Conservation (phyloP, 2,888 invertebrate genomes). For the Frankliniella fusca region DNA sequence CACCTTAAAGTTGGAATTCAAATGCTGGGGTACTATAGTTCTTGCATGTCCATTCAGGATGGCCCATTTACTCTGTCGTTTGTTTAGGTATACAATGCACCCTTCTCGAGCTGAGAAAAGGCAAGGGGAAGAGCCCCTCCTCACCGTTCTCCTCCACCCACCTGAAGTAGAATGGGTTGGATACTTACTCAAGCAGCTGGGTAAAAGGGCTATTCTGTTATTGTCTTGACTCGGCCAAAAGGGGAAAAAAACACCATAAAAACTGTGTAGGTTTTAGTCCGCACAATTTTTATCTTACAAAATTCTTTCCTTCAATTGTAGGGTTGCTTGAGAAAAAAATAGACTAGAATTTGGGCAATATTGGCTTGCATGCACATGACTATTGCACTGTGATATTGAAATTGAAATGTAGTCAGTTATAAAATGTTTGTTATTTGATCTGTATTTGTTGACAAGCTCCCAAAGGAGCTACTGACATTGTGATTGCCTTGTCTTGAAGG, state of each 20-base stretch:
- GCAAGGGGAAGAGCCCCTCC: no score
- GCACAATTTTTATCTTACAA: background rate
- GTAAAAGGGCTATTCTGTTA: background rate
- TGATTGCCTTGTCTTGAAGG: background rate
- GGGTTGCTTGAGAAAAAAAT: background rate
- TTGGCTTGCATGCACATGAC: background rate
- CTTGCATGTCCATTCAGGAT: no score
- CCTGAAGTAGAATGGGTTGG: no score
- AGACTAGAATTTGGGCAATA: background rate
- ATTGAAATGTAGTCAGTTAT: background rate
- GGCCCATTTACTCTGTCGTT: no score
- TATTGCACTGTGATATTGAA: background rate
- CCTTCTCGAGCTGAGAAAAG: no score
- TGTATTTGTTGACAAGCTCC: background rate
- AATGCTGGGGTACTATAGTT: no score
- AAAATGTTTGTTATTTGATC: background rate
- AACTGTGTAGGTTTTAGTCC: background rate
- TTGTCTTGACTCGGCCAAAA: background rate
- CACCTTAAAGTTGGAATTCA: no score
- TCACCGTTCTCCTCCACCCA: no score
- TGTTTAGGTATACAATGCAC: no score
- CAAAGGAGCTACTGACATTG: background rate
- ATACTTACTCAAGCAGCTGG: no score
- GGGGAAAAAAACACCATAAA: background rate
- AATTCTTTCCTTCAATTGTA: background rate